These are phyloP conservation scores for Sphinx pinastri DNA, from an alignment of 2,888 invertebrate species.

Conservation along the genomic window DNA sequence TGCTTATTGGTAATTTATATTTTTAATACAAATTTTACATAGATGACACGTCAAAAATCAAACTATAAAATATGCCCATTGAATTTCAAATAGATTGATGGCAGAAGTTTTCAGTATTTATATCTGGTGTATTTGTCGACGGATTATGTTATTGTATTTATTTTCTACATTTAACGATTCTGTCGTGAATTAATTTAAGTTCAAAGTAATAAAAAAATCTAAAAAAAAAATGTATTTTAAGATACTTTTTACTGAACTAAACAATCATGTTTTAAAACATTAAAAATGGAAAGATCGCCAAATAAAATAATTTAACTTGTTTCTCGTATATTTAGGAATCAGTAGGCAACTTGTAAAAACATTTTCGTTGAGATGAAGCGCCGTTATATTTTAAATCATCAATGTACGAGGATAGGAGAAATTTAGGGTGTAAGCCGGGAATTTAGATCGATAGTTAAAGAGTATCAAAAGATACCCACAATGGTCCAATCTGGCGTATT, in stretches of 20 bases:
- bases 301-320: background rate
- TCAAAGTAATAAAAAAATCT: background rate
- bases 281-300: background rate
- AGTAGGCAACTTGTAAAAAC: conserved; percentile 12
- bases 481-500: conserved; percentile 37
- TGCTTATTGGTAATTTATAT: background rate
- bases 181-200: too few relatives aligned
- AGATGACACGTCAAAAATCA: too few relatives aligned
- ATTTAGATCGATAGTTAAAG: conserved; percentile 31
- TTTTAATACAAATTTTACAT: too few relatives aligned
- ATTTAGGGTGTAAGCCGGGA: conserved; percentile 27
- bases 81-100: too few relatives aligned
- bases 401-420: conserved; percentile 13
- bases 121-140: too few relatives aligned
- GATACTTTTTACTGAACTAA: background rate
- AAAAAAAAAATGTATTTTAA: background rate
- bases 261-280: background rate
- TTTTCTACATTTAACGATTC: too few relatives aligned
- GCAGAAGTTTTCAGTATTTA: too few relatives aligned
- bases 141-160: too few relatives aligned
- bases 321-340: background rate
- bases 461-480: conserved; percentile 31
- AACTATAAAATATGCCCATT: too few relatives aligned
- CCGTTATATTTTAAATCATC: conserved; percentile 23
- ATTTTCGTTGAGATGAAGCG: background rate